These are phyloP conservation scores for Salvator merianae DNA, from an alignment of 2,113 vertebrate genomes.

Conservation along the genomic window DNA sequence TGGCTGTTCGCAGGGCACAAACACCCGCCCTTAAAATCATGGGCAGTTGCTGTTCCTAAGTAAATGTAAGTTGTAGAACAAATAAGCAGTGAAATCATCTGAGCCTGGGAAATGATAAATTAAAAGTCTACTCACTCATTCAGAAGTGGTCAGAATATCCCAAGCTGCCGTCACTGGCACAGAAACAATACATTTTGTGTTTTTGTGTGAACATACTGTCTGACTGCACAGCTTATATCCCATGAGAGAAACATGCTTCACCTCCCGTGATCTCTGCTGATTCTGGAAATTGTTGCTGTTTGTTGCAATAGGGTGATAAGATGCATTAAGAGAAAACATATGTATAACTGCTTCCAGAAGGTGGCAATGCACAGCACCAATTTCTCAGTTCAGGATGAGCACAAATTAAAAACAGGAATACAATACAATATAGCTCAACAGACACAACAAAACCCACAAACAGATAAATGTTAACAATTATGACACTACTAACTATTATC, in stretches of 20 bases:
- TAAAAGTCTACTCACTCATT: not conserved
- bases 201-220: not conserved
- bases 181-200: not conserved
- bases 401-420: not conserved
- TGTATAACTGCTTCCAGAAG: conserved; percentile 23
- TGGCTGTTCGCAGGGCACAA: too few species aligned
- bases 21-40: too few species aligned
- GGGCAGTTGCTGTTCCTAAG: not conserved
- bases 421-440: not conserved
- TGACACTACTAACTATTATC: not conserved
- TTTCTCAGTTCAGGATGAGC: not conserved
- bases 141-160: not conserved
- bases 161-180: not conserved
- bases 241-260: not conserved
- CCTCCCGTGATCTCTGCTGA: conserved; percentile 8
- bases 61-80: too few species aligned
- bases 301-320: not conserved
- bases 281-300: not conserved
- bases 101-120: not conserved
- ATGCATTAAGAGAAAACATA: not conserved
- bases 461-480: not conserved
- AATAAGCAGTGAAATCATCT: not conserved
- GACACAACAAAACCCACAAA: not conserved
- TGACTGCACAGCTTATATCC: not conserved
- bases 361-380: not conserved